A percentile compares a stretch with the other conserved stretches of the same genome.
These are phyloP conservation scores for Pedionomus torquatus DNA, from an alignment of 2,113 vertebrate species.

Conservation along the genomic window DNA sequence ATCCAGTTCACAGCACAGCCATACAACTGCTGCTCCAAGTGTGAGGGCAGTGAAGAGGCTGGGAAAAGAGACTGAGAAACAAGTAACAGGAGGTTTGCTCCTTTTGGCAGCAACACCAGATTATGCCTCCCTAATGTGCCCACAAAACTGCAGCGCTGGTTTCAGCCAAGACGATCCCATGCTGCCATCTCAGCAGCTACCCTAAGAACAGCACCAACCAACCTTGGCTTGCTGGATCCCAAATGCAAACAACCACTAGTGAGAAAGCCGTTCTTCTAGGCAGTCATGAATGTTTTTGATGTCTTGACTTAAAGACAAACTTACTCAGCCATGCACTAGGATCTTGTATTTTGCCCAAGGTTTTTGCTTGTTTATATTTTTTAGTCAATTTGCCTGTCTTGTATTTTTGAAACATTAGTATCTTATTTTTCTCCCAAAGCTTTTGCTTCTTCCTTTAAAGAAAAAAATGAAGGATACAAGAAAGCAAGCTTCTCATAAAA, in stretches of 20 bases:
- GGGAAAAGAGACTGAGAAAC: background rate
- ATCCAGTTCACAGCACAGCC: rapidly evolving
- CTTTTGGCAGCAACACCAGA: background rate
- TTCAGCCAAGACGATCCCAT: background rate
- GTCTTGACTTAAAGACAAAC: background rate
- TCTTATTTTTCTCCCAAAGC: background rate
- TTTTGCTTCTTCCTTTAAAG: background rate
- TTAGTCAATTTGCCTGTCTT: background rate
- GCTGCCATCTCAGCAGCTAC: background rate
- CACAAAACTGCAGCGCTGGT: background rate
- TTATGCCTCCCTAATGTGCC: rapidly evolving
- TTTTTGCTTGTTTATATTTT: background rate
- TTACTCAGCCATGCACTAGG: background rate
- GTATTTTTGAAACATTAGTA: background rate
- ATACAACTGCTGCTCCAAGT: rapidly evolving
- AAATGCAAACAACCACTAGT: background rate
- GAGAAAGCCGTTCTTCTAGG: background rate
- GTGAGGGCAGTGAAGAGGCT: rapidly evolving
- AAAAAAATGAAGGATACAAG: background rate
- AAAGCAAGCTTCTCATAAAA: background rate
- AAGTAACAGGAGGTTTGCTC: background rate
- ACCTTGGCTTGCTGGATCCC: background rate
- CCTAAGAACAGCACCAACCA: background rate
- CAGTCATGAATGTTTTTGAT: background rate
- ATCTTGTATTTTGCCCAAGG: background rate